Conservation (phyloP, 1,140 invertebrate species). For the Dermatophagoides farinae region DNA sequence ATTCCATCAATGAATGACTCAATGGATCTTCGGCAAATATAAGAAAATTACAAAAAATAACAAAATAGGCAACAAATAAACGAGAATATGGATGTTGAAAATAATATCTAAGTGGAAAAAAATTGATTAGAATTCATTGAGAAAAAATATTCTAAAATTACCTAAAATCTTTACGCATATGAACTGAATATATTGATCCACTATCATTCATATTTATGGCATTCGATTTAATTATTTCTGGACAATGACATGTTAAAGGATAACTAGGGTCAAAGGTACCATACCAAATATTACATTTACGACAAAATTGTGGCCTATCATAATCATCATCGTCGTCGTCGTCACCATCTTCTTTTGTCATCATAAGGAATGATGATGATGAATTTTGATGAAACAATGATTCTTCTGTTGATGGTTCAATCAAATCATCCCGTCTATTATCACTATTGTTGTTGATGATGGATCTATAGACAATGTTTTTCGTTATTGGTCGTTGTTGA, state of each 20-base stretch:
- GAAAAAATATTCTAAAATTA: conserved; percentile 3
- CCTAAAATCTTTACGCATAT: conserved; percentile 30
- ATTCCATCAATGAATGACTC: conserved; percentile 33
- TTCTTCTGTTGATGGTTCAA: too few relatives aligned
- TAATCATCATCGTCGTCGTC: not conserved
- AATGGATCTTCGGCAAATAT: conserved; percentile 39
- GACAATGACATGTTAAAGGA: not conserved
- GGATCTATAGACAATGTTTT: not conserved
- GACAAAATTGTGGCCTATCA: not conserved
- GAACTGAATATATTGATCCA: conserved; percentile 24
- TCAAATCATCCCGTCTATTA: too few relatives aligned
- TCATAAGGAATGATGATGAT: too few relatives aligned
- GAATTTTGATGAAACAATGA: too few relatives aligned
- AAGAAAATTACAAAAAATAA: conserved; percentile 36
- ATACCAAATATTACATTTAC: conserved; percentile 3
- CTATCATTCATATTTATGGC: conserved; percentile 15
- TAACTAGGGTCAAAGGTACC: not conserved
- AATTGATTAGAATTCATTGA: not conserved
- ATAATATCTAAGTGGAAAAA: conserved; percentile 26
- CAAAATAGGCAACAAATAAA: conserved; percentile 32
- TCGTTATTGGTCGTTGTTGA: not conserved
- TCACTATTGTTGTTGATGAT: not conserved
- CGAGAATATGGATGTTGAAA: conserved; percentile 36
- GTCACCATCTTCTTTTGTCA: not conserved
- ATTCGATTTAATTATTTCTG: not conserved